These are phyloP conservation scores for Phrynocephalus guinanensis DNA, from an alignment of 2,797 vertebrate species.

Conservation along the genomic window DNA sequence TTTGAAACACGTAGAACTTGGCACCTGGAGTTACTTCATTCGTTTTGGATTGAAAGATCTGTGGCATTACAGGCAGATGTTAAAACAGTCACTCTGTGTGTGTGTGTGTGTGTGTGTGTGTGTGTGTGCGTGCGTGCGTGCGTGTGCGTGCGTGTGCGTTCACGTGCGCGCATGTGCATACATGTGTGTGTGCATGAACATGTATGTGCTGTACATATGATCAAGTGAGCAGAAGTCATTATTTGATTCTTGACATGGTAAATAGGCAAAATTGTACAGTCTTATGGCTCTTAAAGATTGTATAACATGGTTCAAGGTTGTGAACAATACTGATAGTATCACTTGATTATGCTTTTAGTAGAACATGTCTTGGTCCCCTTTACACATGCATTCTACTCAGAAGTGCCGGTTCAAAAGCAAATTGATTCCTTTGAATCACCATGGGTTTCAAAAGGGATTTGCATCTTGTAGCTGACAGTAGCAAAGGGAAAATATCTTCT, in stretches of 20 bases:
- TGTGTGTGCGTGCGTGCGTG: neutral
- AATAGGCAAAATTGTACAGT: constrained; percentile 28
- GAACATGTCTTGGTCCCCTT: neutral
- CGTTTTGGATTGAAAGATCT: constrained; percentile 44
- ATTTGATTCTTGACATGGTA: constrained; percentile 60
- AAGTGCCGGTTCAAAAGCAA: constrained; percentile 16
- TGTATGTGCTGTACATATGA: neutral
- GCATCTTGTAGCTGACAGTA: neutral
- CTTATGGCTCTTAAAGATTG: constrained; percentile 43
- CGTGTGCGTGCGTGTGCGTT: neutral
- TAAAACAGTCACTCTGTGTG: constrained; percentile 37
- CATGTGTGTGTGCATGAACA: neutral
- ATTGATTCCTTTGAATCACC: neutral
- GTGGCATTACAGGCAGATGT: constrained; percentile 28
- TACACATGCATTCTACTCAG: neutral
- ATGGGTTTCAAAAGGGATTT: constrained; percentile 11
- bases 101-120: neutral
- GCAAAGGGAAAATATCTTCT: constrained; percentile 9
- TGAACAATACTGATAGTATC: constrained; percentile 29
- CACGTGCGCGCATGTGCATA: neutral
- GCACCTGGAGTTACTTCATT: constrained; percentile 27
- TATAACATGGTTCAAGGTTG: rapidly evolving
- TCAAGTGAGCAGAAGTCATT: constrained; percentile 56
- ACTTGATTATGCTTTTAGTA: constrained; percentile 27
- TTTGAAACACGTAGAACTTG: neutral